Base-by-base conservation (phyloP, 2,888 invertebrate genomes). In the Taenaris catops region DNA sequence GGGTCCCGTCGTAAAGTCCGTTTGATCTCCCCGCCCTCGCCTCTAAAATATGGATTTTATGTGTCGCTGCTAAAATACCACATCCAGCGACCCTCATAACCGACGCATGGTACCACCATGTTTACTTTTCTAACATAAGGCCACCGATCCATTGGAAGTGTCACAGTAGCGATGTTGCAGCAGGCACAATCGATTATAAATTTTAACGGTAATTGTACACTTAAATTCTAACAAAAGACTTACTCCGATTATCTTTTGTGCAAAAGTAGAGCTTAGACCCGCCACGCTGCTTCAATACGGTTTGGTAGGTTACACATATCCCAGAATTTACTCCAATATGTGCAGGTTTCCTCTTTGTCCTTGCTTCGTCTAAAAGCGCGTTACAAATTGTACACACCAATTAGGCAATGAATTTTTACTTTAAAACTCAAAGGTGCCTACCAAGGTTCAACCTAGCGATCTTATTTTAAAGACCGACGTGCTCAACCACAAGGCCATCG, bases 11-110 rank as follows among this genome's bases (percentile, higher is more conserved):
- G 73, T 86, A 84, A 86, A 86, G 58, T 72, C 66, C 75, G 81
- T 84, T 86, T 86, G 84, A 86, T 84, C 79, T 79, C 68, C 69
- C 75, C 59, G 53, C 52, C 49, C 50, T 26, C 38, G 59, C 63
- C 73, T 74, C 72, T 83, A 78, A 83, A 83, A 80, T 81, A 83
- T 83, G 81, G 70, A 81, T 81, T 83, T 84, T 81, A 80, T 81
- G 76, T 67, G 68, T 61, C 69, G 70, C 68, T 75, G 76, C 76
- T 79, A 62, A 76, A 73, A 80, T 71, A 79, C 79, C 79, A 65
- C 79, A 79, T 71, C 69, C 66, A 61, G 63, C 59, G 70, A 78
- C 78, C 79, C 79, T 78, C 72, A 62, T 78, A 69, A 76, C 72
- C 57, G 46, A 47, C 44, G 41, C 45, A 46, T 38, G 44, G 31